Percentiles rank a stretch among this genome's conserved stretches.
These are phyloP conservation scores for Vimba vimba DNA, from an alignment of 2,113 vertebrate genomes.

Conservation along the genomic window DNA sequence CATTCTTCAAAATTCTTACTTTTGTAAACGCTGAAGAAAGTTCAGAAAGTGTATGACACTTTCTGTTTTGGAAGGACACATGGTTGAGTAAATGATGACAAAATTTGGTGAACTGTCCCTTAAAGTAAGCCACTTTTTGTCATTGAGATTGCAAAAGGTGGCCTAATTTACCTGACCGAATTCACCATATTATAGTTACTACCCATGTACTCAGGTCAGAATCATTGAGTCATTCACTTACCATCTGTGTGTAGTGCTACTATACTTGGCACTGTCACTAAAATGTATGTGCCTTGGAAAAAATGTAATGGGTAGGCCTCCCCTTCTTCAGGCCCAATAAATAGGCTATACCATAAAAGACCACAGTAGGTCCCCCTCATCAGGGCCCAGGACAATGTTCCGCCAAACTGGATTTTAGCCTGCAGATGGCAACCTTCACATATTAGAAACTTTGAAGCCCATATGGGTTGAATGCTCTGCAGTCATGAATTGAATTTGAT, in stretches of 20 bases:
- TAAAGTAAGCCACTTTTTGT: not conserved
- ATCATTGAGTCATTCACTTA: not conserved
- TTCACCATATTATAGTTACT: not conserved
- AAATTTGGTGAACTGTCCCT: not conserved
- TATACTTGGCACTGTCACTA: not conserved
- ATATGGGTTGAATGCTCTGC: not conserved
- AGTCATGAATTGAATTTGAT: not conserved
- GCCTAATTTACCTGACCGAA: not conserved
- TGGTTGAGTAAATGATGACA: not conserved
- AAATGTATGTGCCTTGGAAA: not conserved
- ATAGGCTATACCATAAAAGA: not conserved
- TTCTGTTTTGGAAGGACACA: not conserved
- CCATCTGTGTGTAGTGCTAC: not conserved
- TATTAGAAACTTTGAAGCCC: not conserved
- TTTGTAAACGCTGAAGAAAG: not conserved
- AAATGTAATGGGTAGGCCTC: not conserved
- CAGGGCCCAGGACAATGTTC: not conserved
- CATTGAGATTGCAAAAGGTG: not conserved
- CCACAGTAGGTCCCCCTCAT: not conserved
- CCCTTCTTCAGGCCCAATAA: not conserved
- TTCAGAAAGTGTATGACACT: not conserved
- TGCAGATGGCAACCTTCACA: slow-evolving; percentile 37
- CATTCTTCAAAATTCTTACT: not conserved
- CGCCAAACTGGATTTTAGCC: not conserved
- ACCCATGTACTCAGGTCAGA: not conserved